phyloP scores from a whole-genome alignment of 2,797 vertebrate genomes.

The Chaetophractus vellerosus region DNA sequence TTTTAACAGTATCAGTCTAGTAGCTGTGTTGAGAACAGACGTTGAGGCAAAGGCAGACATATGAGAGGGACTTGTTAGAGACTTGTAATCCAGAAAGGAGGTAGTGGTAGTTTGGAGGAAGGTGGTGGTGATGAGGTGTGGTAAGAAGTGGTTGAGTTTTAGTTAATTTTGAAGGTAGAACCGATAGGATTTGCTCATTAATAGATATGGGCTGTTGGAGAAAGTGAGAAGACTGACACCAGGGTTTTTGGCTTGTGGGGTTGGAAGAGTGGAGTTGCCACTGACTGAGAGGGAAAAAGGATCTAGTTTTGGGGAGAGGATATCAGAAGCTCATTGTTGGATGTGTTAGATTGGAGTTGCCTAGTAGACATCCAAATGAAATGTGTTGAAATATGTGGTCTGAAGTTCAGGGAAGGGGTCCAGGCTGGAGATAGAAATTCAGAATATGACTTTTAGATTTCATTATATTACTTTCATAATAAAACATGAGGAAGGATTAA shows the following conservation, averaged over 20 bases:
- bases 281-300: not conserved
- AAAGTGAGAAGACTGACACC: not conserved
- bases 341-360: not conserved
- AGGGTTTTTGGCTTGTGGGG: not conserved
- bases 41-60: not conserved
- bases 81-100: not conserved
- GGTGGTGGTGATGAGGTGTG: not conserved
- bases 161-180: slow-evolving; percentile 49
- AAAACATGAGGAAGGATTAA: slow-evolving; percentile 38
- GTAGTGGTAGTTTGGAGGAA: not conserved
- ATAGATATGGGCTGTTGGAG: not conserved
- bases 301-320: not conserved
- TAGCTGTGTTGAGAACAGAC: not conserved
- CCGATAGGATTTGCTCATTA: slow-evolving; percentile 18
- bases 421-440: not conserved
- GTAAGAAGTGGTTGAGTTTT: slow-evolving; percentile 7
- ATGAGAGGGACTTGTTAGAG: not conserved
- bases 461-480: slow-evolving; percentile 41
- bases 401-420: not conserved
- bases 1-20: not conserved
- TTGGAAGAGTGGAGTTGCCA: not conserved
- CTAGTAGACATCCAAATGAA: not conserved
- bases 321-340: not conserved
- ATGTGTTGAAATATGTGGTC: not conserved
- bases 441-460: not conserved